Conservation (phyloP, 2,797 vertebrate species). For the Eulemur mongoz region DNA sequence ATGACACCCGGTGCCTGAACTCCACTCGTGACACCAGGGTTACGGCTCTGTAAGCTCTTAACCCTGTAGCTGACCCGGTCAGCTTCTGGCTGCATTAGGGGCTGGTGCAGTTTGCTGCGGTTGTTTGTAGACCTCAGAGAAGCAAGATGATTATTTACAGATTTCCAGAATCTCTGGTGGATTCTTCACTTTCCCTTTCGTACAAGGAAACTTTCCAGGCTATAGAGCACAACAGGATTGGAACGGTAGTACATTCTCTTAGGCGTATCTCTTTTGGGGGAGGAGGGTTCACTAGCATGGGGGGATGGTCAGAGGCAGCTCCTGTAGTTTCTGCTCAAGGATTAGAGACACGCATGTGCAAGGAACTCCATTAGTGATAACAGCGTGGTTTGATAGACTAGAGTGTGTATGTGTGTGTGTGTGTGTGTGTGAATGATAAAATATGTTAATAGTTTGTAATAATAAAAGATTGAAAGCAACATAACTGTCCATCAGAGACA, state of each 20-base stretch:
- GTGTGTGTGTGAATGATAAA: background rate
- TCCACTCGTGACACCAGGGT: background rate
- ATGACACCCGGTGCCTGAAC: background rate
- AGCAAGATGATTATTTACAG: constrained; percentile 38
- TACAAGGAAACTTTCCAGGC: background rate
- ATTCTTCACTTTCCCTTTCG: constrained; percentile 46
- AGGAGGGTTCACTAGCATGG: background rate
- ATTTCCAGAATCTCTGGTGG: constrained; percentile 34
- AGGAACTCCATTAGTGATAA: background rate
- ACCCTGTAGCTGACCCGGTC: background rate
- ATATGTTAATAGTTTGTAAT: background rate
- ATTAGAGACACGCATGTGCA: too few species aligned
- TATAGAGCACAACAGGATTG: background rate
- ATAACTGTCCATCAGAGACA: background rate
- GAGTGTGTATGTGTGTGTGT: background rate
- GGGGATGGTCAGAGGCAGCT: background rate
- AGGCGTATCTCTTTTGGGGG: background rate
- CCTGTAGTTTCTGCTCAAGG: background rate
- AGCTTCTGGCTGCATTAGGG: background rate
- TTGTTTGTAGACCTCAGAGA: constrained; percentile 32
- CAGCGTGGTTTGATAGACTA: background rate
- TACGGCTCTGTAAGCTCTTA: background rate
- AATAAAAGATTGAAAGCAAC: background rate
- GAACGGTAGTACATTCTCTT: background rate
- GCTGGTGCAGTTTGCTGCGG: background rate